A percentile compares a stretch with the other conserved stretches of the same genome.
Evolutionary conservation across 2,797 vertebrate species (phyloP).

Genomic region (Characodon lateralis): DNA sequence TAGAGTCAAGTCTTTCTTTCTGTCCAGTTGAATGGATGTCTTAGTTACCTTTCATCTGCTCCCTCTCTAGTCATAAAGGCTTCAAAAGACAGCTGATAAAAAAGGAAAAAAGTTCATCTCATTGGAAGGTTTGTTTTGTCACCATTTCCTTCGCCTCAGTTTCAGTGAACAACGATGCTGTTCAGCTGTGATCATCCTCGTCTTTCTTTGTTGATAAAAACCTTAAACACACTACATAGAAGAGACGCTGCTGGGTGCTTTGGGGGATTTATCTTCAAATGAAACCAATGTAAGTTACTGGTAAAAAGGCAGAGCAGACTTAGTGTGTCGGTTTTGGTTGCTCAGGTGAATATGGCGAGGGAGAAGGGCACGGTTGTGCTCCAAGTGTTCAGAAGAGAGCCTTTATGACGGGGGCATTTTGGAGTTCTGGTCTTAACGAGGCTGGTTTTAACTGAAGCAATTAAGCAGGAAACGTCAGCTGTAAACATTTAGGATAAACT

Average conservation of each 20-base stretch:
- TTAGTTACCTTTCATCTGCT: not conserved
- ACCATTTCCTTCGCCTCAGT: not conserved
- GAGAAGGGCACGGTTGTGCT: too few relatives aligned
- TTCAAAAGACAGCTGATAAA: not conserved
- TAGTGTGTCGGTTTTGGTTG: too few relatives aligned
- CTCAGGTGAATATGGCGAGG: too few relatives aligned
- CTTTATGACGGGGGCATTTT: too few relatives aligned
- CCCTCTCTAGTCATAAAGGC: not conserved
- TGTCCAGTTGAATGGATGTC: not conserved
- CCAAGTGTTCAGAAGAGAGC: too few relatives aligned
- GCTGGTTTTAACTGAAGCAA: not conserved
- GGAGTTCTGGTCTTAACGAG: too few relatives aligned
- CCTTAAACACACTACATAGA: not conserved
- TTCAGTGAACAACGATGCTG: not conserved
- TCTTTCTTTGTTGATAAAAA: not conserved
- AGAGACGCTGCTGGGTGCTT: not conserved
- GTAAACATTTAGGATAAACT: not conserved
- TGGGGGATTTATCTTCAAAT: not conserved
- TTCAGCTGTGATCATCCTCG: not conserved
- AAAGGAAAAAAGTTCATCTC: not conserved
- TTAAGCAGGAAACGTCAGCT: not conserved
- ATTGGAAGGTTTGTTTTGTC: not conserved
- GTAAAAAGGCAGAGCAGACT: too few relatives aligned
- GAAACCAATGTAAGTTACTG: too few relatives aligned
- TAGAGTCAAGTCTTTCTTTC: not conserved